phyloP scores from a whole-genome alignment of 1,140 invertebrate genomes.

The Aphaenogaster rudis region DNA sequence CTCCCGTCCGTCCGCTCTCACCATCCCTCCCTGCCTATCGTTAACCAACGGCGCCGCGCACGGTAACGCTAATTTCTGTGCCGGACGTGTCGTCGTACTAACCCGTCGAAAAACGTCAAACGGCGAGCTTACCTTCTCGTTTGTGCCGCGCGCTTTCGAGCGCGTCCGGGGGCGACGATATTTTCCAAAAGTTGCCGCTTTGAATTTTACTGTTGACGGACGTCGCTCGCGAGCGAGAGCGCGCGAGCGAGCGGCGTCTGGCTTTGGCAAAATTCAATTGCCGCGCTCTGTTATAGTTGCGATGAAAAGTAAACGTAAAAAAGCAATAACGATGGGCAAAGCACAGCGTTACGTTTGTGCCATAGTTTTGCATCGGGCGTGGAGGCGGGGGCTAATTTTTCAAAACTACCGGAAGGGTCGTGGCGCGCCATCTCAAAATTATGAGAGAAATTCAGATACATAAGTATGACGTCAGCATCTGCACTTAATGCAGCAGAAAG shows the following conservation, averaged over 20 bases:
- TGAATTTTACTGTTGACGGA: slow-evolving; percentile 64
- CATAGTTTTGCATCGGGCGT: slow-evolving; percentile 12
- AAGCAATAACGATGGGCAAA: slow-evolving; percentile 56
- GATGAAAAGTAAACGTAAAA: slow-evolving; percentile 62
- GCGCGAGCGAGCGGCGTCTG: slow-evolving; percentile 49
- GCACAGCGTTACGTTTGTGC: slow-evolving; percentile 29
- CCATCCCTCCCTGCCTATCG: slow-evolving; percentile 71
- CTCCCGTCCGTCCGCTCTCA: slow-evolving; percentile 60
- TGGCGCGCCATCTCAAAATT: neutral
- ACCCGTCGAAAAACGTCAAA: slow-evolving; percentile 71
- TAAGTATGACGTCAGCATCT: too few relatives aligned
- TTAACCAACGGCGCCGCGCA: slow-evolving; percentile 78
- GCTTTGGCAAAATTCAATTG: slow-evolving; percentile 65
- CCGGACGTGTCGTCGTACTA: slow-evolving; percentile 66
- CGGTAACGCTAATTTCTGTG: slow-evolving; percentile 82
- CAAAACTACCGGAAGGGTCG: neutral
- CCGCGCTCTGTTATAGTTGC: slow-evolving; percentile 62
- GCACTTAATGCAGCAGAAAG: neutral
- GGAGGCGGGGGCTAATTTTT: neutral
- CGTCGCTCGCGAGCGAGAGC: slow-evolving; percentile 35
- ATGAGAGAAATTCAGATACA: neutral
- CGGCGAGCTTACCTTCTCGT: slow-evolving; percentile 62
- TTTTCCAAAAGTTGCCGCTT: slow-evolving; percentile 65
- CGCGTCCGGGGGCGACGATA: slow-evolving; percentile 60
- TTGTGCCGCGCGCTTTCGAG: slow-evolving; percentile 50